These are phyloP conservation scores for Neopelma chrysocephalum DNA, from an alignment of 2,797 vertebrate genomes.

Conservation along the genomic window DNA sequence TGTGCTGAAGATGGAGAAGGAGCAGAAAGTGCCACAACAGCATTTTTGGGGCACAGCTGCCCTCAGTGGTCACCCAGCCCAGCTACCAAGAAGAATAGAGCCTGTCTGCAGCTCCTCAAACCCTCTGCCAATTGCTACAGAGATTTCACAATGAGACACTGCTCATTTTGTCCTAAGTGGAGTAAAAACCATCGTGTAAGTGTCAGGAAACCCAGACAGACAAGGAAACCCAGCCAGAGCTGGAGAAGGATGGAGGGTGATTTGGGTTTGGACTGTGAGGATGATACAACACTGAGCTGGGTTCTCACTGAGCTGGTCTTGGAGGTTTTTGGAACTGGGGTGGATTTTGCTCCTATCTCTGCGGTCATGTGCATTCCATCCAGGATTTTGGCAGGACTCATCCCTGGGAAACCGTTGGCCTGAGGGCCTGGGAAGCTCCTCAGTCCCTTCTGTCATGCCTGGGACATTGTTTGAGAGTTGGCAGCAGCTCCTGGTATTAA, in stretches of 20 bases:
- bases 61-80: neutral
- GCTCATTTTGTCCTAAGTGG: neutral
- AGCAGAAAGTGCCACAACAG: neutral
- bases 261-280: neutral
- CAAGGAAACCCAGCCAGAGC: neutral
- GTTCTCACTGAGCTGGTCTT: neutral
- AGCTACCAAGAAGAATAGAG: neutral
- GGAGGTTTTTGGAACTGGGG: neutral
- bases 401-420: neutral
- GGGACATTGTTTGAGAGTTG: slow-evolving; percentile 24
- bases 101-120: neutral
- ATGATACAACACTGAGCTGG: neutral
- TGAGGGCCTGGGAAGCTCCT: neutral
- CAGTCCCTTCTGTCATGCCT: neutral
- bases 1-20: neutral
- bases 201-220: neutral
- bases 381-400: neutral
- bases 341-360: neutral
- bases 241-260: neutral
- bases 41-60: neutral
- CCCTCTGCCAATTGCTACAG: neutral
- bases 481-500: neutral
- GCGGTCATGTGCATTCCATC: rapidly evolving
- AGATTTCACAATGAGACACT: neutral
- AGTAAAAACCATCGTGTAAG: neutral